Evolutionary conservation across 2,888 invertebrate species (phyloP).

Genomic region (Lysandra coridon): DNA sequence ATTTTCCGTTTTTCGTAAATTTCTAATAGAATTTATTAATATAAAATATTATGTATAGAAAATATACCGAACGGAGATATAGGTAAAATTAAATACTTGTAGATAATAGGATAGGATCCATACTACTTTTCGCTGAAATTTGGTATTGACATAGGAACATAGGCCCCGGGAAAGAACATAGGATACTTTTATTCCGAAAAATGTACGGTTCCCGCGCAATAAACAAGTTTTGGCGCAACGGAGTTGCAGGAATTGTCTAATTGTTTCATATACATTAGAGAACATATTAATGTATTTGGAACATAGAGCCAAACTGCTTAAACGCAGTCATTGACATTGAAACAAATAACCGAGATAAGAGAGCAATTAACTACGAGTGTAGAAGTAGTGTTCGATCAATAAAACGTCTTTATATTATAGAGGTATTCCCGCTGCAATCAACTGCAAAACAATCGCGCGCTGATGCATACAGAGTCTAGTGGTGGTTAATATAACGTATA

Average conservation of each 20-base stretch:
- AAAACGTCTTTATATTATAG: background rate
- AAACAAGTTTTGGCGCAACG: no score
- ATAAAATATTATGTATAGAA: no score
- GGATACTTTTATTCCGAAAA: no score
- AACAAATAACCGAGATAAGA: background rate
- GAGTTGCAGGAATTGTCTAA: background rate
- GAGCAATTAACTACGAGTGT: background rate
- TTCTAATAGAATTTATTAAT: background rate
- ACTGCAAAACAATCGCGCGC: background rate
- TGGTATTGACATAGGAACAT: no score
- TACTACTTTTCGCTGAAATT: no score
- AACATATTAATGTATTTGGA: background rate
- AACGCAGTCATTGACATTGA: background rate
- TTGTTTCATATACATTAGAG: background rate
- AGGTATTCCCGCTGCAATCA: background rate
- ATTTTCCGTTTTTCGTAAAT: background rate
- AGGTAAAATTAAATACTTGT: no score
- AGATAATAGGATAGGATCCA: no score
- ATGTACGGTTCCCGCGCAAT: no score
- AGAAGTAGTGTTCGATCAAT: background rate
- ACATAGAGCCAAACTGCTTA: background rate
- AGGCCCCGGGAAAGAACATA: no score
- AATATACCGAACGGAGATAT: no score
- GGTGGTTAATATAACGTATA: no score
- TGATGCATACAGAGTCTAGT: background rate